These are phyloP conservation scores for Gadopsis bispinosus DNA, from an alignment of 2,797 vertebrate species.

Conservation along the genomic window DNA sequence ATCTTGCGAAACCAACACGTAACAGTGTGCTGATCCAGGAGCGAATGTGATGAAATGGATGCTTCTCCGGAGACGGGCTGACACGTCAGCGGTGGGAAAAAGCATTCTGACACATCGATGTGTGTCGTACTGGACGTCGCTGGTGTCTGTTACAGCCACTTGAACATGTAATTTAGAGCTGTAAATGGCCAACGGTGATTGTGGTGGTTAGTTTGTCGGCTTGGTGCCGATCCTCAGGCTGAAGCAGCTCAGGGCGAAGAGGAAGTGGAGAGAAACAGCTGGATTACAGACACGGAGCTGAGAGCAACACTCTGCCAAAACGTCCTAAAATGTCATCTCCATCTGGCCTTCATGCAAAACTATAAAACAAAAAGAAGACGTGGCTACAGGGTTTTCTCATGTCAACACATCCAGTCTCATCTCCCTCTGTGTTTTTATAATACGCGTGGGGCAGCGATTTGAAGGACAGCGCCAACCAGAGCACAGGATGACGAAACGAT, in stretches of 20 bases:
- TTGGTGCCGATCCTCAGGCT: neutral
- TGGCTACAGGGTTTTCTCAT: neutral
- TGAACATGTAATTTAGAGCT: neutral
- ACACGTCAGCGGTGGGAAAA: no score
- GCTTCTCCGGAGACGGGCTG: neutral
- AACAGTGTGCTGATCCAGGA: no score
- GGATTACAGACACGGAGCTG: conserved; percentile 18
- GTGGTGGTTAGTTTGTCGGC: neutral
- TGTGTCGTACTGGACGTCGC: neutral
- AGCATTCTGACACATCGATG: no score
- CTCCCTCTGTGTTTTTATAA: no score
- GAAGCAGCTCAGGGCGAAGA: neutral
- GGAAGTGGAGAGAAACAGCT: conserved; percentile 27
- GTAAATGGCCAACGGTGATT: neutral
- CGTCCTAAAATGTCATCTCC: conserved; percentile 16
- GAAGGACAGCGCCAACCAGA: neutral
- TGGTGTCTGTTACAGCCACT: neutral
- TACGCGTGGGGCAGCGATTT: no score
- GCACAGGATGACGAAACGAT: neutral
- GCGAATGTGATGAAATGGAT: neutral
- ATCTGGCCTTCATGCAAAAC: conserved; percentile 20
- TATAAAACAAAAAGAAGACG: conserved; percentile 2
- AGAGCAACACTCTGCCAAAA: conserved; percentile 9
- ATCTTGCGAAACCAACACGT: no score
- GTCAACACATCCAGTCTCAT: neutral